Conservation (phyloP, 2,113 vertebrate species). For the Microtus richardsoni region DNA sequence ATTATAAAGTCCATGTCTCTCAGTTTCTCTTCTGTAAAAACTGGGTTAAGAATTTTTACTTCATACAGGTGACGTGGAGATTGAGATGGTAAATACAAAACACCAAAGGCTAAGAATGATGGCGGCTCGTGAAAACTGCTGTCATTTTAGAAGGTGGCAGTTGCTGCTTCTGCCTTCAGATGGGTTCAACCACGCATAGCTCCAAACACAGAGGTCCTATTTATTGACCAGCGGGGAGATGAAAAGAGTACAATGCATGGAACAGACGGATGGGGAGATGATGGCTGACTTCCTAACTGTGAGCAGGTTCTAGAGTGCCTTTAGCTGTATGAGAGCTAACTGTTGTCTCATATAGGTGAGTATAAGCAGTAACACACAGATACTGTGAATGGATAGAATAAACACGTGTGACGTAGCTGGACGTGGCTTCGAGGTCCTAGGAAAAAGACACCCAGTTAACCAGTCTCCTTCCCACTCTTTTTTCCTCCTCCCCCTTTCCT, state of each 20-base stretch:
- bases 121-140: background rate
- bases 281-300: background rate
- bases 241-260: background rate
- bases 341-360: background rate
- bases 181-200: background rate
- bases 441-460: background rate
- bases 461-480: background rate
- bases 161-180: background rate
- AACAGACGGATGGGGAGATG: background rate
- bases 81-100: background rate
- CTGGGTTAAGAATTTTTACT: background rate
- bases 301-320: background rate
- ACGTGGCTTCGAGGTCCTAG: background rate
- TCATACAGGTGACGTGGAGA: background rate
- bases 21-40: background rate
- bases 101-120: background rate
- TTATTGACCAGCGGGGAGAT: background rate
- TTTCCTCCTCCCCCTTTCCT: too few species aligned
- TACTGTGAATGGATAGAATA: background rate
- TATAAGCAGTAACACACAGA: background rate
- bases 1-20: background rate
- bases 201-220: background rate
- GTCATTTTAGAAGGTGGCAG: background rate
- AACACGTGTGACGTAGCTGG: background rate
- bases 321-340: background rate